Evolutionary conservation across 2,113 vertebrate genomes (phyloP).

Genomic region (Nannospalax galili): DNA sequence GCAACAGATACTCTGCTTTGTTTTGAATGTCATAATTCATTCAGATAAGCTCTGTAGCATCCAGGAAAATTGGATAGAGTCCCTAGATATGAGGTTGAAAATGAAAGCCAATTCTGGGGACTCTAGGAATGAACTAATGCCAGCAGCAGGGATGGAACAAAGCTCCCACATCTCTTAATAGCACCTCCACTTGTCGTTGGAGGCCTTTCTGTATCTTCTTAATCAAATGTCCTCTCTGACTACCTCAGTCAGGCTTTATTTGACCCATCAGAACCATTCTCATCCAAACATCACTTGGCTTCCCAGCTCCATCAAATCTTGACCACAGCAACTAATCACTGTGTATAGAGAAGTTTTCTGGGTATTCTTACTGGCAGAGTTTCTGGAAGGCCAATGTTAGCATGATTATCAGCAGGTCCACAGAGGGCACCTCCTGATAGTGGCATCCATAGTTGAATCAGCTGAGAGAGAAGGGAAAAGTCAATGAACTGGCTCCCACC

Average conservation of each 20-base stretch:
- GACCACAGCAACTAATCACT: background rate
- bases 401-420: too few relatives aligned
- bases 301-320: background rate
- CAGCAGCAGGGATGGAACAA: background rate
- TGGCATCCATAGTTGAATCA: accelerated
- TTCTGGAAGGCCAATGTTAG: background rate
- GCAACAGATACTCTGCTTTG: background rate
- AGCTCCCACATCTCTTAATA: background rate
- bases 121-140: background rate
- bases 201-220: background rate
- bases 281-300: background rate
- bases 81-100: background rate
- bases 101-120: background rate
- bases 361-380: background rate
- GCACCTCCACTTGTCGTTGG: background rate
- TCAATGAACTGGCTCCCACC: background rate
- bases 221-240: background rate
- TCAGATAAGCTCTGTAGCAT: background rate
- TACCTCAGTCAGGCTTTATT: background rate
- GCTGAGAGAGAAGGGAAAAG: background rate
- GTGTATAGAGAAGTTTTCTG: background rate
- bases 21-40: background rate
- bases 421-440: background rate
- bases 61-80: background rate
- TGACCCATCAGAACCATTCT: background rate